A percentile compares a stretch with the other conserved stretches of the same genome.
Evolutionary conservation across 1,140 invertebrate species (phyloP).

Genomic region (Meloidogyne chitwoodi): DNA sequence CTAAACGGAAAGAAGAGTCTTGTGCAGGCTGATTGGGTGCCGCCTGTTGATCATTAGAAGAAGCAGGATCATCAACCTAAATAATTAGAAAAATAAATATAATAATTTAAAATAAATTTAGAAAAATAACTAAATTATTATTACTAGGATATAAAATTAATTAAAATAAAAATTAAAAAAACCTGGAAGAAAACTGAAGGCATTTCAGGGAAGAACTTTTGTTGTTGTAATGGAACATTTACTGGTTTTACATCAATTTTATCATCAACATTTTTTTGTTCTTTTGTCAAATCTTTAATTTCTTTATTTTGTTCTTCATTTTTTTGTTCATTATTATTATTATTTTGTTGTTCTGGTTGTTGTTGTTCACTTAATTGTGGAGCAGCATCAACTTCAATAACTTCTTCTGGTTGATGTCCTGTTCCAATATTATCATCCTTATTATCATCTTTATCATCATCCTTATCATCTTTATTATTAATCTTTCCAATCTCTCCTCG

Average conservation of each 20-base stretch:
- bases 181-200: slow-evolving; percentile 21
- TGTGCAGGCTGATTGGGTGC: not conserved
- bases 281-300: not conserved
- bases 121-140: too few species aligned
- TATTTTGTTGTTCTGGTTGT: not conserved
- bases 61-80: not conserved
- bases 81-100: not conserved
- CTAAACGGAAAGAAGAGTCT: not conserved
- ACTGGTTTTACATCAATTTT: not conserved
- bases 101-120: too few species aligned
- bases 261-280: not conserved
- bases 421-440: not conserved
- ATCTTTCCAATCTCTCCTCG: not conserved
- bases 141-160: not conserved
- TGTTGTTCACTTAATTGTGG: slow-evolving; percentile 6
- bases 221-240: slow-evolving; percentile 8
- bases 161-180: not conserved
- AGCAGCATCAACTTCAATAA: slow-evolving; percentile 19
- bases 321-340: not conserved
- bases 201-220: slow-evolving; percentile 19
- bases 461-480: not conserved
- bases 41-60: not conserved
- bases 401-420: not conserved
- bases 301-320: not conserved
- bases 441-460: slow-evolving; percentile 11